Evolutionary conservation across 2,113 vertebrate species (phyloP).

Genomic region (Cololabis saira): DNA sequence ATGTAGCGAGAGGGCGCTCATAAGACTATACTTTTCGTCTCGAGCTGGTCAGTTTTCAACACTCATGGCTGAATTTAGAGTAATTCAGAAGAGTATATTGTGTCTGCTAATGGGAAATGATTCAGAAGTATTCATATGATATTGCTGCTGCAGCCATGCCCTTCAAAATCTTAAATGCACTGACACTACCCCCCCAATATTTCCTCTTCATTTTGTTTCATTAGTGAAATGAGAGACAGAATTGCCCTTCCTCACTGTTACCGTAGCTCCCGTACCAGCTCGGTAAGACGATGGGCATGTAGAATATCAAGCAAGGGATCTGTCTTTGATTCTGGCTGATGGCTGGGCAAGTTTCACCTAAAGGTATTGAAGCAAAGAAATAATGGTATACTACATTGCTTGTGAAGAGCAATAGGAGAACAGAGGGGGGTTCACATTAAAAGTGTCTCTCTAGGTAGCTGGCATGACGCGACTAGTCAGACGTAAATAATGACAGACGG

Average conservation of each 20-base stretch:
- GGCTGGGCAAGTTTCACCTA: constrained; percentile 93
- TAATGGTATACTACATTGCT: constrained; percentile 89
- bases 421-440: constrained; percentile 87
- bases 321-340: constrained; percentile 92
- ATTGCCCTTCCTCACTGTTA: constrained; percentile 38
- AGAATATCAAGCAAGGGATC: constrained; percentile 85
- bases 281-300: constrained; percentile 84
- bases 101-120: constrained; percentile 35
- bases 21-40: constrained; percentile 23
- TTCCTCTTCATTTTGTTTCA: constrained; percentile 41
- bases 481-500: constrained; percentile 99
- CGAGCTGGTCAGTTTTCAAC: constrained; percentile 5
- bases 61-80: no score
- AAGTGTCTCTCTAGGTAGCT: constrained; percentile 94
- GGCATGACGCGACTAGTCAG: constrained; percentile 99
- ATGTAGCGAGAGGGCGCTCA: constrained; percentile 47
- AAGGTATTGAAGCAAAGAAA: constrained; percentile 98
- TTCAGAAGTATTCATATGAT: constrained; percentile 26
- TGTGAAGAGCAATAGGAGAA: constrained; percentile 86
- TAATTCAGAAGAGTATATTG: constrained; percentile 11
- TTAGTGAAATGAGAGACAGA: constrained; percentile 69
- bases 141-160: constrained; percentile 27
- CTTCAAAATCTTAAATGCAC: constrained; percentile 48
- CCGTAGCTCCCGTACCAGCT: constrained; percentile 69
- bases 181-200: constrained; percentile 28